Evolutionary conservation across 2,888 invertebrate genomes (phyloP).

Genomic region (Ischnus inquisitorius): DNA sequence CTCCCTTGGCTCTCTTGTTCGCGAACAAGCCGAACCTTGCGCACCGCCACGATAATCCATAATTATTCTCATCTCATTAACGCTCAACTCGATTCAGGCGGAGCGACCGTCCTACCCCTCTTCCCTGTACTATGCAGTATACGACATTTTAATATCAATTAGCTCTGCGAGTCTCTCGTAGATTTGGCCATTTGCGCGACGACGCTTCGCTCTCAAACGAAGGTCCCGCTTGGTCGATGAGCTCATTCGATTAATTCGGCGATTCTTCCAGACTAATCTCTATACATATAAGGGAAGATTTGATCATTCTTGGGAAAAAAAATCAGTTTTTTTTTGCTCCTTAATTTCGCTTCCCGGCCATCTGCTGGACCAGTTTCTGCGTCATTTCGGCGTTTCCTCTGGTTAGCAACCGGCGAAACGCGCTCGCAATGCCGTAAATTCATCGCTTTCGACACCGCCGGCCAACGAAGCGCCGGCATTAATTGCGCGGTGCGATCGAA

Average conservation of each 20-base stretch:
- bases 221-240: slow-evolving; percentile 51
- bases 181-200: slow-evolving; percentile 23
- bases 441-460: slow-evolving; percentile 31
- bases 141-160: slow-evolving; percentile 75
- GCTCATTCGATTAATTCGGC: slow-evolving; percentile 62
- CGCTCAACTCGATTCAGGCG: slow-evolving; percentile 46
- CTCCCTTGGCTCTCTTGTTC: slow-evolving; percentile 26
- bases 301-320: not conserved
- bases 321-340: not conserved
- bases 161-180: slow-evolving; percentile 53
- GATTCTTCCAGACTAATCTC: slow-evolving; percentile 11
- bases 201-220: slow-evolving; percentile 8
- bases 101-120: slow-evolving; percentile 34
- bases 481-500: slow-evolving; percentile 34
- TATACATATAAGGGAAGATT: slow-evolving; percentile 7
- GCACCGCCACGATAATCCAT: slow-evolving; percentile 42
- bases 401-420: slow-evolving; percentile 13
- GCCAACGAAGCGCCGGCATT: not conserved
- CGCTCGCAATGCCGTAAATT: slow-evolving; percentile 18
- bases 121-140: slow-evolving; percentile 34
- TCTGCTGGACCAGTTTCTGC: not conserved
- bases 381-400: slow-evolving; percentile 8
- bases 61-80: slow-evolving; percentile 60
- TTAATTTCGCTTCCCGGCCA: not conserved
- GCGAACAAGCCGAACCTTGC: slow-evolving; percentile 41